A percentile compares a stretch with the other conserved stretches of the same genome.
phyloP scores from a whole-genome alignment of 30 jellyfish, hydroid and myxozoan genomes.

The Cassiopea andromeda region DNA sequence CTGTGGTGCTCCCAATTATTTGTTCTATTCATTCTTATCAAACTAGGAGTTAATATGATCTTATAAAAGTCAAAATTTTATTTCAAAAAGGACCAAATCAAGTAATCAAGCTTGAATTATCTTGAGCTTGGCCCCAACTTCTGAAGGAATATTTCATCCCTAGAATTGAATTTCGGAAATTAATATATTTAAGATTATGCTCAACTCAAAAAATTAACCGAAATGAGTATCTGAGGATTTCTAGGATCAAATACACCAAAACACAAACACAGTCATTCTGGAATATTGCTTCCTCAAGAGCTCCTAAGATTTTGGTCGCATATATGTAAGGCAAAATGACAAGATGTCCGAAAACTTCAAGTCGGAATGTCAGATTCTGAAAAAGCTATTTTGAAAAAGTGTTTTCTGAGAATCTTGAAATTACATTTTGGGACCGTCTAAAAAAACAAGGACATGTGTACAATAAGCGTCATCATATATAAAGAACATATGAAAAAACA shows the following conservation, averaged over 20 bases:
- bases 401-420: constrained; percentile 28
- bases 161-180: constrained; percentile 19
- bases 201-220: constrained; percentile 7
- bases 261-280: constrained; percentile 17
- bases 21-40: constrained; percentile 22
- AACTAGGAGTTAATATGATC: neutral
- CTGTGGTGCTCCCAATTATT: neutral
- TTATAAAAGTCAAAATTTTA: constrained; percentile 16
- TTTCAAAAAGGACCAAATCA: constrained; percentile 16
- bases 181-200: constrained; percentile 8
- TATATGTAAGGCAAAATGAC: constrained; percentile 5
- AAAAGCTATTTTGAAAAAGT: neutral
- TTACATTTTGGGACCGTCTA: constrained; percentile 34
- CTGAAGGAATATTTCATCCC: constrained; percentile 28
- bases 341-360: constrained; percentile 21
- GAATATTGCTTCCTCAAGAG: constrained; percentile 21
- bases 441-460: no score
- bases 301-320: constrained; percentile 28
- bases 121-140: constrained; percentile 6
- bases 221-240: constrained; percentile 27
- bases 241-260: constrained; percentile 13
- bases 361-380: constrained; percentile 19
- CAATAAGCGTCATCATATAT: no score
- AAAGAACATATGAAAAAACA: no score
- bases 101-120: constrained; percentile 10